These are phyloP conservation scores for Sebastes fasciatus DNA, from an alignment of 2,113 vertebrate genomes.

Conservation along the genomic window DNA sequence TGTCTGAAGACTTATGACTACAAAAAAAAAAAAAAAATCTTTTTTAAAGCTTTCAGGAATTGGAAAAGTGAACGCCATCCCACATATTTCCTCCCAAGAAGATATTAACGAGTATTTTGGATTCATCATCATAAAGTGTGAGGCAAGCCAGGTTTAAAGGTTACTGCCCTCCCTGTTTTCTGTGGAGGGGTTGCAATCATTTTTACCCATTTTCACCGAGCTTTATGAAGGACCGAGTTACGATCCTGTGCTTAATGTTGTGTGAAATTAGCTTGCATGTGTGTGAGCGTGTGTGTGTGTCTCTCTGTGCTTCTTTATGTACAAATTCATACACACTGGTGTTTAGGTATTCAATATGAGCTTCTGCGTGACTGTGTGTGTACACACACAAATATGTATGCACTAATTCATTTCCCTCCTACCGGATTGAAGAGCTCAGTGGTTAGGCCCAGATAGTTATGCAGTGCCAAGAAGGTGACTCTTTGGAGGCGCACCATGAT, in stretches of 20 bases:
- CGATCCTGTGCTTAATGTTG: conserved; percentile 75
- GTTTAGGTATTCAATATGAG: conserved; percentile 29
- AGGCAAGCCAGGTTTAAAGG: conserved; percentile 9
- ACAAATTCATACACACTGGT: conserved; percentile 4
- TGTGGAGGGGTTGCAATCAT: conserved; percentile 30
- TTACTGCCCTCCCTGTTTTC: conserved; percentile 17
- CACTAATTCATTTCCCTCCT: conserved; percentile 65
- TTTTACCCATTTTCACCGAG: conserved; percentile 58
- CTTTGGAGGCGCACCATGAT: conserved; percentile 98
- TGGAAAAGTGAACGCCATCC: neutral
- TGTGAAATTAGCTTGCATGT: conserved; percentile 73
- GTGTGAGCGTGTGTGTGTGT: conserved; percentile 33
- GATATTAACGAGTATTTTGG: neutral
- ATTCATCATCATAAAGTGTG: conserved; percentile 7
- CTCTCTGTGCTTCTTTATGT: conserved; percentile 38
- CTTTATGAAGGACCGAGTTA: conserved; percentile 58
- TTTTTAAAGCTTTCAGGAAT: neutral
- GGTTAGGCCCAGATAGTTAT: conserved; percentile 95
- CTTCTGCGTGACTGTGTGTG: conserved; percentile 25
- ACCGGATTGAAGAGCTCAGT: conserved; percentile 96
- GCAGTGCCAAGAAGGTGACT: conserved; percentile 94
- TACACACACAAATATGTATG: conserved; percentile 23
- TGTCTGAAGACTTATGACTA: neutral
- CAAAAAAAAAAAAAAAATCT: neutral
- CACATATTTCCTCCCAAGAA: neutral